phyloP scores from a whole-genome alignment of 2,113 vertebrate species.

The Microtus montanus region DNA sequence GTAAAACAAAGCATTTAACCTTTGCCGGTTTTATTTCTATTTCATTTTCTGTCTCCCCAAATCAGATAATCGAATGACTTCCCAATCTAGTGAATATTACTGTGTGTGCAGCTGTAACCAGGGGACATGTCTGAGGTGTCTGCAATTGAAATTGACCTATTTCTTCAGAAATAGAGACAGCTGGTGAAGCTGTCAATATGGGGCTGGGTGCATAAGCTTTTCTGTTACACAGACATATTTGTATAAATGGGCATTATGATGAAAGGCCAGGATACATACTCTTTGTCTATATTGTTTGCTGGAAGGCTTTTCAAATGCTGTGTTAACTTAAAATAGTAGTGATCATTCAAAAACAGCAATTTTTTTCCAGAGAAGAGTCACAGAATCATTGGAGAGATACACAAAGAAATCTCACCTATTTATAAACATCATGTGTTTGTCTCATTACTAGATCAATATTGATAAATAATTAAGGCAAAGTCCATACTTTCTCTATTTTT shows the following conservation, averaged over 20 bases:
- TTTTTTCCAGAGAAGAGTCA: slow-evolving; percentile 12
- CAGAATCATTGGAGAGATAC: not conserved
- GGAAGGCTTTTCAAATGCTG: not conserved
- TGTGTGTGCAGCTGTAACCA: not conserved
- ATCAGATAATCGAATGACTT: slow-evolving; percentile 13
- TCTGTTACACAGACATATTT: slow-evolving; percentile 9
- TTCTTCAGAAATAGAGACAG: slow-evolving; percentile 29
- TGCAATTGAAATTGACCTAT: not conserved
- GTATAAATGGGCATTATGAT: not conserved
- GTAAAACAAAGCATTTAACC: slow-evolving; percentile 13
- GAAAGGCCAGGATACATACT: not conserved
- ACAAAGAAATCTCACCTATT: not conserved
- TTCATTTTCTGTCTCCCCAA: not conserved
- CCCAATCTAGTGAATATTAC: not conserved
- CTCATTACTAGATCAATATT: not conserved
- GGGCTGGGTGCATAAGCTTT: not conserved
- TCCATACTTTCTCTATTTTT: not conserved
- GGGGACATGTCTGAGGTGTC: not conserved
- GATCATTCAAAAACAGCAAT: not conserved
- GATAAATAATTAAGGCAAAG: not conserved
- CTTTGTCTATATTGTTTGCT: not conserved
- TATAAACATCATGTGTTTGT: not conserved
- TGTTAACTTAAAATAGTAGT: slow-evolving; percentile 44
- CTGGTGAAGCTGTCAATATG: not conserved
- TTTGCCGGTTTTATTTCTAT: not conserved